phyloP scores from a whole-genome alignment of 2,113 vertebrate species.

The Chaetodon auriga region DNA sequence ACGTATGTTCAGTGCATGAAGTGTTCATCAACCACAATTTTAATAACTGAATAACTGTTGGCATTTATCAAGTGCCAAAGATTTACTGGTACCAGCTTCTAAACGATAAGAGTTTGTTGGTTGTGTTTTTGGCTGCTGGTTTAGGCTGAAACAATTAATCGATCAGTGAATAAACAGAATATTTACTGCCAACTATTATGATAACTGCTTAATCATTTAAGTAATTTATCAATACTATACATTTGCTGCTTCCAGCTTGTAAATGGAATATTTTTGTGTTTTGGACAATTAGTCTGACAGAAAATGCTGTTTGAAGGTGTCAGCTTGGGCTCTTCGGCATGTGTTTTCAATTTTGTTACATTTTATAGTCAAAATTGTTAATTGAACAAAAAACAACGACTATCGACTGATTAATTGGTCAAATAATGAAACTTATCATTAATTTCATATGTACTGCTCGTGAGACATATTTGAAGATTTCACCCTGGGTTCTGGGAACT shows the following conservation, averaged over 20 bases:
- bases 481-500: not conserved
- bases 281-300: not conserved
- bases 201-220: not conserved
- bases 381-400: not conserved
- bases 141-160: not conserved
- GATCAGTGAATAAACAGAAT: not conserved
- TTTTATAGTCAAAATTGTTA: not conserved
- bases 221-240: not conserved
- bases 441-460: not conserved
- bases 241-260: not conserved
- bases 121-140: not conserved
- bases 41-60: not conserved
- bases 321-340: not conserved
- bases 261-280: not conserved
- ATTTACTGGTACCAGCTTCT: not conserved
- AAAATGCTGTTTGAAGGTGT: not conserved
- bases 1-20: not conserved
- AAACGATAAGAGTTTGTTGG: not conserved
- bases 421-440: not conserved
- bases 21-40: not conserved
- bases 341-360: not conserved
- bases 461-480: not conserved
- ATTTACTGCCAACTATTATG: not conserved
- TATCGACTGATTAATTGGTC: not conserved
- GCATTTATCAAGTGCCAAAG: not conserved